phyloP scores from a whole-genome alignment of 2,888 invertebrate species.

The Dynastes grantii region DNA sequence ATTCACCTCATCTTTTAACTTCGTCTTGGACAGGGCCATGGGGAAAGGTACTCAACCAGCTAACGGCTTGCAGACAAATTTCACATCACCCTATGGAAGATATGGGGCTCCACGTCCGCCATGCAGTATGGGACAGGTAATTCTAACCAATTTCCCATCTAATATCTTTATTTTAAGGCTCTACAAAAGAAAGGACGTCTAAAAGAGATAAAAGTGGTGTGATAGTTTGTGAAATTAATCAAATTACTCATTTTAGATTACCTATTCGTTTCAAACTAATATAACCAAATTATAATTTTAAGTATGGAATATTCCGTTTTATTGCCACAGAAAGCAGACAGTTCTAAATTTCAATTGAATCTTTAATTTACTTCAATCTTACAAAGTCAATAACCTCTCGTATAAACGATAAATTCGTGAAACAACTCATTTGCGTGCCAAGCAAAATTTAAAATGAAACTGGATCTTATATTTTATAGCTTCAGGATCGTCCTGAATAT shows the following conservation, averaged over 20 bases:
- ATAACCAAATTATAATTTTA: too few species aligned
- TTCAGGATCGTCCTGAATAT: conserved; percentile 7
- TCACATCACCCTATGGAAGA: conserved; percentile 72
- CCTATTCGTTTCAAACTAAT: too few species aligned
- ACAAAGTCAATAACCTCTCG: not conserved
- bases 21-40: conserved; percentile 52
- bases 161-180: conserved; percentile 4
- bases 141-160: not conserved
- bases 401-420: conserved; percentile 9
- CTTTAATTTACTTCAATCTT: too few species aligned
- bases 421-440: conserved; percentile 12
- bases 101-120: conserved; percentile 78
- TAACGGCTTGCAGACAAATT: conserved; percentile 66
- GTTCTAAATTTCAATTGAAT: too few species aligned
- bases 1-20: conserved; percentile 53
- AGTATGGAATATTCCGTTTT: too few species aligned
- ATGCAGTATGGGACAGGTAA: conserved; percentile 80
- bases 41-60: conserved; percentile 61
- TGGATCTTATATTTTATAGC: conserved; percentile 14
- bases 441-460: conserved; percentile 14
- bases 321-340: too few species aligned
- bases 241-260: too few species aligned
- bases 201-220: too few species aligned
- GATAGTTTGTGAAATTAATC: too few species aligned
- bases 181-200: not conserved